Conservation (phyloP, 2,797 vertebrate genomes). For the Brachymystax lenok region DNA sequence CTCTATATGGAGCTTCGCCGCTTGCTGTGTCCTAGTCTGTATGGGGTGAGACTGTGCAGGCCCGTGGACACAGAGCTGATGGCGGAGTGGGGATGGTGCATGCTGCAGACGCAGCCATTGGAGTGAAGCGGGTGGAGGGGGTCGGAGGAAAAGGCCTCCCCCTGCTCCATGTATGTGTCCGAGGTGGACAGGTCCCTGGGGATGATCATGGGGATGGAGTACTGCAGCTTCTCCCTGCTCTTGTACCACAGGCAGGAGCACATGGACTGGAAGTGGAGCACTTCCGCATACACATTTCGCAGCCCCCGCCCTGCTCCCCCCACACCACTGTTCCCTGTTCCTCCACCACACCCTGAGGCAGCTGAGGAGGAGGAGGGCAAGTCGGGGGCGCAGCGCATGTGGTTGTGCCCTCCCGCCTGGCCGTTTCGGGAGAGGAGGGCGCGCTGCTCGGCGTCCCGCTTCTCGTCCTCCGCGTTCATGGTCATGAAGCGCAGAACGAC, state of each 20-base stretch:
- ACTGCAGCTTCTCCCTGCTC: conserved; percentile 93
- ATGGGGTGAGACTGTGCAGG: conserved; percentile 86
- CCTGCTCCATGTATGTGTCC: conserved; percentile 89
- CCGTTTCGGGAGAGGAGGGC: conserved; percentile 85
- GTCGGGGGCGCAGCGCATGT: conserved; percentile 60
- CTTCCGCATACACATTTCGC: conserved; percentile 90
- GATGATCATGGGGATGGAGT: conserved; percentile 96
- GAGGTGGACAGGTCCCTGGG: conserved; percentile 90
- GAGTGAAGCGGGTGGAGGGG: conserved; percentile 79
- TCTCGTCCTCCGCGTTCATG: conserved; percentile 94
- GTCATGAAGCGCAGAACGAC: conserved; percentile 97
- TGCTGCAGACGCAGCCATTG: conserved; percentile 85
- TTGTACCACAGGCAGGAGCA: conserved; percentile 98
- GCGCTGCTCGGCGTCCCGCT: conserved; percentile 89
- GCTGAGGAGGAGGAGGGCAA: conserved; percentile 64
- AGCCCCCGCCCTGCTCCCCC: conserved; percentile 77
- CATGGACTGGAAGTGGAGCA: conserved; percentile 95
- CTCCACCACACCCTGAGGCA: conserved; percentile 49
- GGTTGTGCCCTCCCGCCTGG: conserved; percentile 52
- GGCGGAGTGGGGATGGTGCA: conserved; percentile 81
- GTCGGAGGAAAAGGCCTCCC: conserved; percentile 76
- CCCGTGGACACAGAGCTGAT: conserved; percentile 92
- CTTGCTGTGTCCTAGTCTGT: conserved; percentile 84
- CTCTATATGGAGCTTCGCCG: conserved; percentile 86
- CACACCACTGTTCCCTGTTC: conserved; percentile 21